Evolutionary conservation across 1,140 invertebrate species (phyloP).

Genomic region (Rhopalosiphum maidis): DNA sequence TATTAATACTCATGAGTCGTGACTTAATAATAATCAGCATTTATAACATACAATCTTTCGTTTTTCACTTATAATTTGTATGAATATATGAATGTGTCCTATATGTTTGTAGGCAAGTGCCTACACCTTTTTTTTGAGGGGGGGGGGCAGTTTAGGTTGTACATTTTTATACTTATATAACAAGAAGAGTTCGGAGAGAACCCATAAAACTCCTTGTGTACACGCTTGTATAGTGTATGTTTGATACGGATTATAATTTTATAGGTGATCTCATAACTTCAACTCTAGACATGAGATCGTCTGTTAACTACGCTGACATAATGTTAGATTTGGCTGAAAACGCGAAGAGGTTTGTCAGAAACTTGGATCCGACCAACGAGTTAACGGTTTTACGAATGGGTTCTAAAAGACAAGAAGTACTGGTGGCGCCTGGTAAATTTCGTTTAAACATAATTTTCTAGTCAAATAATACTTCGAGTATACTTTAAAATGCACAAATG

Average conservation of each 20-base stretch:
- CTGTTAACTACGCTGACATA: slow-evolving; percentile 90
- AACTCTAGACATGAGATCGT: slow-evolving; percentile 91
- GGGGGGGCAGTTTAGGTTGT: too few relatives aligned
- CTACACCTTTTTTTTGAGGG: too few relatives aligned
- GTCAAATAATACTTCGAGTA: background rate
- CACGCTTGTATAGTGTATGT: background rate
- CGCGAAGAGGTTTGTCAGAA: slow-evolving; percentile 89
- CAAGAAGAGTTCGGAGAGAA: too few relatives aligned
- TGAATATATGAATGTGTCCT: background rate
- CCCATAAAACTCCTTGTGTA: background rate
- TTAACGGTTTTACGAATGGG: slow-evolving; percentile 92
- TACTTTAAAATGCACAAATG: too few relatives aligned
- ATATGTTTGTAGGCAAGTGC: too few relatives aligned
- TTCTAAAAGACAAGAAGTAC: slow-evolving; percentile 97
- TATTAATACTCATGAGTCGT: background rate
- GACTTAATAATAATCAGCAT: too few relatives aligned
- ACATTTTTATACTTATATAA: too few relatives aligned
- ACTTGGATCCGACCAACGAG: slow-evolving; percentile 96
- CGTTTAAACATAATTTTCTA: background rate
- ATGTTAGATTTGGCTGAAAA: slow-evolving; percentile 92
- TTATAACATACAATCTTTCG: background rate
- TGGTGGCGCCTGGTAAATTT: slow-evolving; percentile 86
- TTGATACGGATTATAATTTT: slow-evolving; percentile 60
- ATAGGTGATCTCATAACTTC: slow-evolving; percentile 88
- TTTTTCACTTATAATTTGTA: background rate